Evolutionary conservation across 2,113 vertebrate genomes (phyloP), one percentile per base, ranked within the genome.

Genomic region (Chloropsis cyanopogon): DNA sequence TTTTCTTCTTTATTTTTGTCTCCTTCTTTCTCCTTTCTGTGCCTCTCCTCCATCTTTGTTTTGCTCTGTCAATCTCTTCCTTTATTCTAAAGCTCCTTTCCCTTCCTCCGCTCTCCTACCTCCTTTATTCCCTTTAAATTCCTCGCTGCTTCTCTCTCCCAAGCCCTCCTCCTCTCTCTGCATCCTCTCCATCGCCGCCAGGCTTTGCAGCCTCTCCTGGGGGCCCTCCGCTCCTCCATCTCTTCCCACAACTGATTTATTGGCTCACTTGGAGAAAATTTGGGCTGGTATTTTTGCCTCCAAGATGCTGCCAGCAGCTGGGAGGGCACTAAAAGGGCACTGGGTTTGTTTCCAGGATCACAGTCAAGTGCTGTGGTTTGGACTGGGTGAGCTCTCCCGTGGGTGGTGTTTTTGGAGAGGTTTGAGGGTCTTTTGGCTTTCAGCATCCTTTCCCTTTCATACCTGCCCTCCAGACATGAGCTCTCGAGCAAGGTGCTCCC

Each of bases 31-130:
- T 78, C 33, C 61, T 81, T 54, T 80, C 82, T 8, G 19, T 81
- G 69, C 72, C 41, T 96, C 54, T 60, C 57, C 83, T 94, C 89
- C 92, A 88, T 95, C 93, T 92, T 95, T 90, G 77, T 88, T 91
- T 87, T 14, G 2, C 63, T 87, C 77, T 93, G 90, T 61, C 92
- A 92, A 81, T 94, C 86, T 95, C 63, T 92, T 47, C 46, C 64
- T 91, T 56, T 92, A 87, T 84, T 82, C 78, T 82, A 76, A 92
- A 91, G 69, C 81, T 90, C 63, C 49, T 28, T 77, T 90, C 64
- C 31, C 76, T 83, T 64, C 76, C 57, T 79, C 76, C 3, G 8
- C 91, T 93, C 82, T 77, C 65, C 80, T 3, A 0, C 72, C 78
- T 81, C 46, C 47, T 90, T 92, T 76, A 82, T 90, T 84, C 78